phyloP scores from a whole-genome alignment of 2,113 vertebrate species.

The Cyprinus carpio region DNA sequence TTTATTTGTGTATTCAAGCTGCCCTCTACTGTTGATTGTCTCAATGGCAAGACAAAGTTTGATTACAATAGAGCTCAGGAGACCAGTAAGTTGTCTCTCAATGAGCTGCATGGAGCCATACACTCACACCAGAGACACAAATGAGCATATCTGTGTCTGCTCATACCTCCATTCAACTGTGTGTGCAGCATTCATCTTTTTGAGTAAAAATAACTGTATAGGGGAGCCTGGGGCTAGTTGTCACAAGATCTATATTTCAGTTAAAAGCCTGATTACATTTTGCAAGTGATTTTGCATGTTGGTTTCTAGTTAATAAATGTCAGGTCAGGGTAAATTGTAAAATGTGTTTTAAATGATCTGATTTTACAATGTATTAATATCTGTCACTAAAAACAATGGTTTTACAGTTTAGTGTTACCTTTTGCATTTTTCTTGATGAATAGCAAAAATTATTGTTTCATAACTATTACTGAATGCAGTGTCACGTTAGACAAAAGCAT shows the following conservation, averaged over 20 bases:
- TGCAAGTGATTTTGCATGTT: background rate
- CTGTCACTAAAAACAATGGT: background rate
- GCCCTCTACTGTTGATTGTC: conserved; percentile 78
- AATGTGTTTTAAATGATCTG: background rate
- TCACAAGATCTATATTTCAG: background rate
- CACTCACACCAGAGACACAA: background rate
- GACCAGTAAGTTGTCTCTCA: conserved; percentile 27
- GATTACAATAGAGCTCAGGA: conserved; percentile 57
- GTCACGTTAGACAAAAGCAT: too few relatives aligned
- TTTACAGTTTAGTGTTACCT: background rate
- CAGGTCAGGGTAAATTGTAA: background rate
- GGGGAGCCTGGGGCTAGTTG: background rate
- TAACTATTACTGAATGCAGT: too few relatives aligned
- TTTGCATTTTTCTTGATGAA: too few relatives aligned
- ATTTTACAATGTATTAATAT: background rate
- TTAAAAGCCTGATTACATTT: background rate
- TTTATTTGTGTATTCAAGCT: conserved; percentile 80
- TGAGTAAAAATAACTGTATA: background rate
- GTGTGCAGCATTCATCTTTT: background rate
- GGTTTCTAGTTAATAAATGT: background rate
- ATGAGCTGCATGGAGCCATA: background rate
- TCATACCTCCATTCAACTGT: background rate
- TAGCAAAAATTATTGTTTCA: too few relatives aligned
- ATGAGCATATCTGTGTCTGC: background rate
- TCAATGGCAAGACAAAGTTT: conserved; percentile 71